These are phyloP conservation scores for Petrocephalus sullivani DNA, from an alignment of 2,797 vertebrate genomes.

Conservation along the genomic window DNA sequence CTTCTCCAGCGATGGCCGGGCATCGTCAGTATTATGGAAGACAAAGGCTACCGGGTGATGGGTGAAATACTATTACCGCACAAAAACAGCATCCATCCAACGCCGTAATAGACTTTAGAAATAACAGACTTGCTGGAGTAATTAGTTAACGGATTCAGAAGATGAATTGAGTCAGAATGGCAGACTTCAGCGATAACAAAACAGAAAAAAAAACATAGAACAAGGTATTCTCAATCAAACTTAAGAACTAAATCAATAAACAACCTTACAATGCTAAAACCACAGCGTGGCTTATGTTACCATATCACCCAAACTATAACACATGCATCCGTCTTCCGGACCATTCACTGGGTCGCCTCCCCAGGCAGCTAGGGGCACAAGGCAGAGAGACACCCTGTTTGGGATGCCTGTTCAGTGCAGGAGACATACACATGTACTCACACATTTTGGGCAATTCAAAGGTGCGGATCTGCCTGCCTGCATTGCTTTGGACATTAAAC, in stretches of 20 bases:
- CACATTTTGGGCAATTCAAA: background rate
- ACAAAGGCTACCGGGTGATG: background rate
- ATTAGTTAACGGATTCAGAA: background rate
- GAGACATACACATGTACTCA: too few species aligned
- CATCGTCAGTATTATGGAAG: background rate
- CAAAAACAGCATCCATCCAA: background rate
- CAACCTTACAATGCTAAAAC: background rate
- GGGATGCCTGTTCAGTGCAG: background rate
- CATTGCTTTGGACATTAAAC: background rate
- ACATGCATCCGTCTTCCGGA: background rate
- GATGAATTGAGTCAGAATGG: background rate
- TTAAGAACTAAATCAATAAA: background rate
- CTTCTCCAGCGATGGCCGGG: background rate
- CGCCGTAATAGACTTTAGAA: background rate
- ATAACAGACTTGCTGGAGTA: background rate
- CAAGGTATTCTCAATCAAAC: background rate
- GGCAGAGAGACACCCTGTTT: background rate
- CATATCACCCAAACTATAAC: background rate
- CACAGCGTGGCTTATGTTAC: background rate
- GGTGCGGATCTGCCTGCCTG: background rate
- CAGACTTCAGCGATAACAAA: background rate
- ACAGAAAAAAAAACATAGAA: background rate
- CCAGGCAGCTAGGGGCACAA: background rate
- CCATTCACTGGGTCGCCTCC: background rate
- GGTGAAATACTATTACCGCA: background rate